Conservation (phyloP, 2,113 vertebrate species). For the Nothobranchius furzeri region DNA sequence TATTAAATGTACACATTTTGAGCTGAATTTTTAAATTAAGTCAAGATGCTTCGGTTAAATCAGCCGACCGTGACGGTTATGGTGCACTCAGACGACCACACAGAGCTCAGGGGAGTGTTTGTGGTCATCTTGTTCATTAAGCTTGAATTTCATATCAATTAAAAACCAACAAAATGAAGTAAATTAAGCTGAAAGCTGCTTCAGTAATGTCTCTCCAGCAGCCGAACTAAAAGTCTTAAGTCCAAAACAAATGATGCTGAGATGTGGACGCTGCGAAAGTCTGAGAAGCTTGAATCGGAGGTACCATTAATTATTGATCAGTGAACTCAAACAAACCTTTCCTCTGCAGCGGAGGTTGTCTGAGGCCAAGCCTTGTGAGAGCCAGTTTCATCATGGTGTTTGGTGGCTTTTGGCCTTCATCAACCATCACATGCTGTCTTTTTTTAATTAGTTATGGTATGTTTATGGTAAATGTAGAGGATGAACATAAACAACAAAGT, state of each 20-base stretch:
- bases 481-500: no score
- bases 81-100: not conserved
- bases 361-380: not conserved
- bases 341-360: not conserved
- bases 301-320: constrained; percentile 11
- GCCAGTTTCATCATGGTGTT: not conserved
- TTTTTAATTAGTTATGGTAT: no score
- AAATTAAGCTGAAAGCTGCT: no score
- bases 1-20: no score
- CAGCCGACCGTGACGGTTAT: not conserved
- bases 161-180: not conserved
- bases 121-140: not conserved
- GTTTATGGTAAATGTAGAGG: no score
- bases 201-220: not conserved
- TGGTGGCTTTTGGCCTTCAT: not conserved
- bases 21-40: no score
- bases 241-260: not conserved
- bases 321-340: constrained; percentile 1
- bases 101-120: not conserved
- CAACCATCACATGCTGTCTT: no score
- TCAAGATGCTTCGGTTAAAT: not conserved
- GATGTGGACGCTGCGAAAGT: not conserved
- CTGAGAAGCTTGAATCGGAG: constrained; percentile 1
- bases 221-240: not conserved
- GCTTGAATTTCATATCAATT: not conserved